Evolutionary conservation across 2,113 vertebrate genomes (phyloP).

Genomic region (Sturnira hondurensis): DNA sequence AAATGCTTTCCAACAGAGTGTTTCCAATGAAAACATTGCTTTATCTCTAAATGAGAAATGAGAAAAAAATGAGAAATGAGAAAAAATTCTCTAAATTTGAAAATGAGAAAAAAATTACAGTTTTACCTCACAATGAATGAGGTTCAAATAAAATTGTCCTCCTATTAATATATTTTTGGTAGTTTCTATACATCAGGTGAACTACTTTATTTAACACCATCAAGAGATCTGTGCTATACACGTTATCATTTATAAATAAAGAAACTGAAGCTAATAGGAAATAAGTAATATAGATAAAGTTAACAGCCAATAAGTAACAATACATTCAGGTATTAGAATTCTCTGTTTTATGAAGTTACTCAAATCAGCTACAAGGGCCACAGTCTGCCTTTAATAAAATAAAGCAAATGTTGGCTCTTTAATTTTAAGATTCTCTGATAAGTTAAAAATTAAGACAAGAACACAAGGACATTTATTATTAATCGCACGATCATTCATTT

Average conservation of each 20-base stretch:
- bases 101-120: not conserved
- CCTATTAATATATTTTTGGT: not conserved
- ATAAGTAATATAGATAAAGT: not conserved
- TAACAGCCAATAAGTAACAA: not conserved
- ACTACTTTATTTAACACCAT: slow-evolving; percentile 4
- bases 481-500: slow-evolving; percentile 82
- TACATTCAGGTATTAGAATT: not conserved
- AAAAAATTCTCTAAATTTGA: no score
- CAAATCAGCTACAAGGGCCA: not conserved
- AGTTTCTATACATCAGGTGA: not conserved
- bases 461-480: slow-evolving; percentile 83
- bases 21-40: slow-evolving; percentile 35
- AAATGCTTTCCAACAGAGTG: slow-evolving; percentile 7
- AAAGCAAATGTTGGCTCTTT: slow-evolving; percentile 48
- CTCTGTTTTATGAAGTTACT: slow-evolving; percentile 17
- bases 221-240: not conserved
- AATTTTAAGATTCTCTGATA: slow-evolving; percentile 68
- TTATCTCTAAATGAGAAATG: not conserved
- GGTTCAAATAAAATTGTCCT: not conserved
- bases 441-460: slow-evolving; percentile 80
- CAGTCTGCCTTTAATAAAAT: slow-evolving; percentile 45
- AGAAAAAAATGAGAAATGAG: no score
- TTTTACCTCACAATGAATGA: not conserved
- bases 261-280: not conserved
- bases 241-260: not conserved